phyloP scores from a whole-genome alignment of 2,113 vertebrate species.

The Actenoides lindsayi region DNA sequence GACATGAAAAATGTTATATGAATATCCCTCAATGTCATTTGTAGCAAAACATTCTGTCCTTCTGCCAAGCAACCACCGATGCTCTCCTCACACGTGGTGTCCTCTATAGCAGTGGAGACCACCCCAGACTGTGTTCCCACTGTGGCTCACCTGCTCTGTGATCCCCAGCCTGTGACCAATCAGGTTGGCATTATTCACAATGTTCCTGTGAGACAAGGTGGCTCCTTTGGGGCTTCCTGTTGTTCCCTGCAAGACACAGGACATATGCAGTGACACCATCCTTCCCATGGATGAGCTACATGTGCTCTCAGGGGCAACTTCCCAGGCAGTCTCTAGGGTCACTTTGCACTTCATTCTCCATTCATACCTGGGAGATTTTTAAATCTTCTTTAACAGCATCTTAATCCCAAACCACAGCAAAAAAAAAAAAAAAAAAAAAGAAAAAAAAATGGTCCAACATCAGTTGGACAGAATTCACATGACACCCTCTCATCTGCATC shows the following conservation, averaged over 20 bases:
- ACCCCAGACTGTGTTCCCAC: background rate
- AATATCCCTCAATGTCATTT: background rate
- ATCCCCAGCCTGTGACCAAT: conserved; percentile 78
- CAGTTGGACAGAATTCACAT: background rate
- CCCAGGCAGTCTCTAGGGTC: background rate
- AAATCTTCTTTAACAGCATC: background rate
- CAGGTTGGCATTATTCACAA: conserved; percentile 87
- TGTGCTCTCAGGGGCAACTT: background rate
- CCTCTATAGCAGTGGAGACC: background rate
- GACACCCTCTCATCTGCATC: background rate
- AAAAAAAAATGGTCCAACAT: background rate
- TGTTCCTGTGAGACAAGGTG: conserved; percentile 90
- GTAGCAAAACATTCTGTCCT: background rate
- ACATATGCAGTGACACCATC: background rate
- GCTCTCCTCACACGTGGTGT: rapidly evolving
- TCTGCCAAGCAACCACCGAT: background rate
- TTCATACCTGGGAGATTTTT: background rate
- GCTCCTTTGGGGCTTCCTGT: conserved; percentile 93
- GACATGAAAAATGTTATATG: background rate
- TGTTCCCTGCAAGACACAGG: conserved; percentile 84
- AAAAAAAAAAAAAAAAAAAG: background rate
- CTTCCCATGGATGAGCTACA: rapidly evolving
- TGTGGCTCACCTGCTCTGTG: conserved; percentile 76
- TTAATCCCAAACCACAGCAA: background rate
- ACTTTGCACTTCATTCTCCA: background rate